Evolutionary conservation across 2,113 vertebrate species (phyloP).

Genomic region (Acrocephalus arundinaceus): DNA sequence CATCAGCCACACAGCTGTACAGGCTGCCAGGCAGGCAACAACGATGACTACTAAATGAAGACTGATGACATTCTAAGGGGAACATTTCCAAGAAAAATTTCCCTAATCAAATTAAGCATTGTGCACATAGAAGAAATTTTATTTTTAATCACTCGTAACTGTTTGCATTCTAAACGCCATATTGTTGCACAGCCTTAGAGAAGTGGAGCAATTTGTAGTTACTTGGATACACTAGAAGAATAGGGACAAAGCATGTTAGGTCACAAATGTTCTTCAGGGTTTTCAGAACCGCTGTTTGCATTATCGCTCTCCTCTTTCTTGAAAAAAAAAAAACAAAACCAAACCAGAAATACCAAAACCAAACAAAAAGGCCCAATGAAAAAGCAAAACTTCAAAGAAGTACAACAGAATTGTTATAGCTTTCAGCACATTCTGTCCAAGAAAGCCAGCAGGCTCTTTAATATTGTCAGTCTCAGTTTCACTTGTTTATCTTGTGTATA

Average conservation of each 20-base stretch:
- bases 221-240: neutral
- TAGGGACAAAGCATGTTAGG: neutral
- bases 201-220: neutral
- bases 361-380: neutral
- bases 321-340: neutral
- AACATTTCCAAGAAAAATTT: neutral
- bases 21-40: neutral
- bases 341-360: neutral
- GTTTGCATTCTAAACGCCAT: neutral
- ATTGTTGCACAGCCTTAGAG: neutral
- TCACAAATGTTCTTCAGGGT: neutral
- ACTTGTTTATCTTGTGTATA: neutral
- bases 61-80: neutral
- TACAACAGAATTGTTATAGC: neutral
- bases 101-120: neutral
- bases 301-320: rapidly evolving
- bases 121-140: neutral
- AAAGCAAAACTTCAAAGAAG: neutral
- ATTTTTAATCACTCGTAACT: neutral
- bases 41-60: neutral
- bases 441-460: neutral
- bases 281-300: neutral
- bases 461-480: neutral
- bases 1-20: neutral
- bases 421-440: neutral